Percentiles rank a stretch among this genome's conserved stretches.
Evolutionary conservation across 2,888 invertebrate genomes (phyloP).

Genomic region (Teleiodes luculella): DNA sequence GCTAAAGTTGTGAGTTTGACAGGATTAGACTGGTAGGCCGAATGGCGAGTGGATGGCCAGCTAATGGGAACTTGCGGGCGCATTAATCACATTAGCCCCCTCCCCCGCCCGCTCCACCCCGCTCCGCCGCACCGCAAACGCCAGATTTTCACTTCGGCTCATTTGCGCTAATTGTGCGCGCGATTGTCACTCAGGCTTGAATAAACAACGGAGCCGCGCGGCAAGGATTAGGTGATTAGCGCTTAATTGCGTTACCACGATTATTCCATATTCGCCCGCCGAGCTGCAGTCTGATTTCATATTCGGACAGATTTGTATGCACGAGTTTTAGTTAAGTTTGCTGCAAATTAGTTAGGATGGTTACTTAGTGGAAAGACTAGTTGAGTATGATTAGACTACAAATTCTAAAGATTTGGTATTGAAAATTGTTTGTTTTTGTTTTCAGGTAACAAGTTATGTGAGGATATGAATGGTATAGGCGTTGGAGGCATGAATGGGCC

Average conservation of each 20-base stretch:
- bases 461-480: conserved; percentile 63
- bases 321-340: conserved; percentile 36
- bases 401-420: background rate
- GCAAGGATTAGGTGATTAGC: conserved; percentile 78
- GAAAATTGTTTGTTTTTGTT: conserved; percentile 28
- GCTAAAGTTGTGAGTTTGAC: background rate
- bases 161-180: conserved; percentile 78
- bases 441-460: conserved; percentile 68
- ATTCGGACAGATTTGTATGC: conserved; percentile 64
- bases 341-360: conserved; percentile 19
- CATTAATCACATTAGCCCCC: conserved; percentile 69
- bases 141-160: conserved; percentile 78
- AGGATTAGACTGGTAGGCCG: conserved; percentile 4
- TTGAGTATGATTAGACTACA: background rate
- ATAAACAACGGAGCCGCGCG: conserved; percentile 74
- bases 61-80: conserved; percentile 64
- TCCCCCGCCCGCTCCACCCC: conserved; percentile 36
- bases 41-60: conserved; percentile 31
- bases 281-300: conserved; percentile 70
- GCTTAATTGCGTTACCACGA: conserved; percentile 75
- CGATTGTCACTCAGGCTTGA: conserved; percentile 78
- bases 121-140: conserved; percentile 45
- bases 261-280: conserved; percentile 70
- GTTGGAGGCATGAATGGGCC: conserved; percentile 53
- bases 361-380: background rate